phyloP scores from a whole-genome alignment of 2,797 vertebrate genomes.

The Rhyacichthys aspro region DNA sequence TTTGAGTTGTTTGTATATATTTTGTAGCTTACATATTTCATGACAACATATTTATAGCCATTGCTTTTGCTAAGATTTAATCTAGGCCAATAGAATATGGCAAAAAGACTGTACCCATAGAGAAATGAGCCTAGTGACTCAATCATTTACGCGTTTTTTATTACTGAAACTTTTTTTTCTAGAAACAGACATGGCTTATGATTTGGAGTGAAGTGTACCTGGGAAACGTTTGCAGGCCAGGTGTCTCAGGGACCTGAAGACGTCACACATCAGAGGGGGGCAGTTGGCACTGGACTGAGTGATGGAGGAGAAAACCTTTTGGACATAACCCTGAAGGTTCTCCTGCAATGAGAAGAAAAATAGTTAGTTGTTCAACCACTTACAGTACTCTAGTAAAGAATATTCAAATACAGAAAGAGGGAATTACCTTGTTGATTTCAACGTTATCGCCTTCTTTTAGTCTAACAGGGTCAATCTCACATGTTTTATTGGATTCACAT shows the following conservation, averaged over 20 bases:
- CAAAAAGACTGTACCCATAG: no score
- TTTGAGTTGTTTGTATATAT: no score
- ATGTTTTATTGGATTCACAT: conserved; percentile 94
- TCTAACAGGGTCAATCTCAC: conserved; percentile 96
- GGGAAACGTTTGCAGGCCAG: conserved; percentile 93
- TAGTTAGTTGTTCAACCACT: background rate
- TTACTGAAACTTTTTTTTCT: no score
- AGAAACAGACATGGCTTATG: no score
- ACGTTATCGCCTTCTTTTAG: conserved; percentile 95
- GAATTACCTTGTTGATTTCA: conserved; percentile 91
- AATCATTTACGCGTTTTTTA: no score
- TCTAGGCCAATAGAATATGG: no score
- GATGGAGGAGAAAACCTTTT: conserved; percentile 95
- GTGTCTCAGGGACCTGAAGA: conserved; percentile 93
- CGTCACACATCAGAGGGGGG: conserved; percentile 96
- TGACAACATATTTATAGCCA: no score
- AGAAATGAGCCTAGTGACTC: no score
- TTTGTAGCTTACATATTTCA: no score
- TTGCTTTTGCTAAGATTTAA: no score
- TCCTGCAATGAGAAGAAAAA: conserved; percentile 80
- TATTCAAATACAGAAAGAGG: background rate
- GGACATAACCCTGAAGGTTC: conserved; percentile 94
- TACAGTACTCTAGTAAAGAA: no score
- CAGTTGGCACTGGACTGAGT: conserved; percentile 94
- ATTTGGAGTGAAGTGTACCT: conserved; percentile 73